phyloP scores from a whole-genome alignment of 2,797 vertebrate species.

The Tauraco hartlaubi region DNA sequence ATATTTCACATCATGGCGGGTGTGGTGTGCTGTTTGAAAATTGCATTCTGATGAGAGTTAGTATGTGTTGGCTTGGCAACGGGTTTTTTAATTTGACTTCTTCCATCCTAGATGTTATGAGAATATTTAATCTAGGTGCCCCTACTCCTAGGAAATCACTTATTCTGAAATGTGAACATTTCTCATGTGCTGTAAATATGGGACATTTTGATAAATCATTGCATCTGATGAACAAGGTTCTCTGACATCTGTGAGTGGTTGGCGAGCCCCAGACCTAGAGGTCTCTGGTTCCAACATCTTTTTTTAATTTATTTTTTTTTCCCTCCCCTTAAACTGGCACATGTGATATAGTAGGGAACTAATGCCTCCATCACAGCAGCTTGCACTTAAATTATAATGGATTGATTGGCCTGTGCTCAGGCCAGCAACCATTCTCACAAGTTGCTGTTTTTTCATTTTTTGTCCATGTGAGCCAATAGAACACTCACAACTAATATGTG shows the following conservation, averaged over 20 bases:
- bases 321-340: background rate
- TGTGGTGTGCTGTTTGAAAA: background rate
- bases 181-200: background rate
- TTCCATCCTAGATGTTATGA: background rate
- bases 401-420: background rate
- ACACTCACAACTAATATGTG: background rate
- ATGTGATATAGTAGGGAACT: background rate
- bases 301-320: background rate
- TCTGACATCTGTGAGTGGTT: background rate
- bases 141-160: background rate
- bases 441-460: background rate
- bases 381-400: constrained; percentile 23
- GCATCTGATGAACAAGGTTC: background rate
- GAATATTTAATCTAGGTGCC: background rate
- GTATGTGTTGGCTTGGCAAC: background rate
- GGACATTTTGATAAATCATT: background rate
- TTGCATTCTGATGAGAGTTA: background rate
- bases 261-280: background rate
- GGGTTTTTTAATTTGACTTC: background rate
- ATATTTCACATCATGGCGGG: background rate
- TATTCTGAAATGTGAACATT: background rate
- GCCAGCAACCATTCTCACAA: background rate
- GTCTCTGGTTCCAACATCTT: background rate
- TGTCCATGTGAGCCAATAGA: background rate
- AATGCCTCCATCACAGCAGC: background rate